These are phyloP conservation scores for Drosophila barbarae DNA, from an alignment of 2,888 invertebrate species.

Conservation along the genomic window DNA sequence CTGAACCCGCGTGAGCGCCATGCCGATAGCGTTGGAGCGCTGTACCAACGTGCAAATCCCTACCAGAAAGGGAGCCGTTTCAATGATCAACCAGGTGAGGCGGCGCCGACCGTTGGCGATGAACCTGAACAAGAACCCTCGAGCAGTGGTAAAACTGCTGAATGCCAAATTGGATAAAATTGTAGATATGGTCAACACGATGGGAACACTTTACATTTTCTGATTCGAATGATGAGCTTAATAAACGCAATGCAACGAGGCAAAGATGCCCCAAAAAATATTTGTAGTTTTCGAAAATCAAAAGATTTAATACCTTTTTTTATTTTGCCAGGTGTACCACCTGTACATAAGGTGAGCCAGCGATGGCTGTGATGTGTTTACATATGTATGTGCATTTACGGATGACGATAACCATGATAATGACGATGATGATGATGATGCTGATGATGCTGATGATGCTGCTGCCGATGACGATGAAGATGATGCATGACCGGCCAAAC, in stretches of 20 bases:
- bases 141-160: conserved; percentile 74
- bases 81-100: conserved; percentile 63
- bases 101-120: conserved; percentile 64
- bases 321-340: conserved; percentile 6
- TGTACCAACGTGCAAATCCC: conserved; percentile 77
- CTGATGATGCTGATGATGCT: not conserved
- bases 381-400: conserved; percentile 40
- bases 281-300: not conserved
- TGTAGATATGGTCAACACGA: conserved; percentile 51
- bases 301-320: not conserved
- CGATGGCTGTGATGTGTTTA: conserved; percentile 38
- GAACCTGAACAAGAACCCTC: conserved; percentile 67
- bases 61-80: conserved; percentile 71
- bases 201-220: not conserved
- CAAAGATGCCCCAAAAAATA: not conserved
- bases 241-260: not conserved
- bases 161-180: conserved; percentile 75
- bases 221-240: not conserved
- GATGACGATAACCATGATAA: conserved; percentile 13
- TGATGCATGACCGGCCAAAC: conserved; percentile 50
- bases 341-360: conserved; percentile 26
- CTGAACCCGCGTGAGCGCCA: conserved; percentile 77
- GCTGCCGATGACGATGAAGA: conserved; percentile 21
- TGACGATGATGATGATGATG: too few species aligned
- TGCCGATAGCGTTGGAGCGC: conserved; percentile 71